Evolutionary conservation across 2,113 vertebrate species (phyloP), one percentile per base, ranked within the genome.

Genomic region (Larimichthys crocea): DNA sequence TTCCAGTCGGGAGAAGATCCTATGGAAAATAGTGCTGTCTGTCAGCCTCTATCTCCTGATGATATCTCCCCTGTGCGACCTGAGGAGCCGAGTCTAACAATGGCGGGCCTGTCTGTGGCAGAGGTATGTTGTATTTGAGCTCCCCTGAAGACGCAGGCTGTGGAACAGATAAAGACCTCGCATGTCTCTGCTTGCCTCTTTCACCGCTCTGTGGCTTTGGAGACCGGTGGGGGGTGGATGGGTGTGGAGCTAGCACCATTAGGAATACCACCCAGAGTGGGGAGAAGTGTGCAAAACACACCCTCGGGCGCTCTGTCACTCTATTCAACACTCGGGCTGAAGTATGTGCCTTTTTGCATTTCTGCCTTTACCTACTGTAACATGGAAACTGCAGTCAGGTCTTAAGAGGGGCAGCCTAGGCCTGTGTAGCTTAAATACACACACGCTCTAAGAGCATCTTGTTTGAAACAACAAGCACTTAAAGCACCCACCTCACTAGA

Each of bases 191-290:
- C 94, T 70, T 93, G 94, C 86, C 86, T 73, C 80, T 17, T 65
- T 66, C 48, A 42, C 68, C 63, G 31, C 86, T 79, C 56, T 22
- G 52, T 46, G 69, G 79, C 74, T 82, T 83, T 26, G 64, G 63
- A 66, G 79, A 59, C 64, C 26, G 49, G 20, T 14, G 17, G 8
- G 19, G 56, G 56, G 1, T 5, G 35, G 44, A 44, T 64, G 26
- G 22, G 31, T 14, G 42, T 74, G 63, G 29, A 20, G 59, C 29
- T 10, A 72, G 68, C 74, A 56, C 86, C 86, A 84, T 86, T 87
- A 91, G 24, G 17, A 87, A 92, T 92, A 82, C 95, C 92, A 94
- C 94, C 95, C 93, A 95, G 85, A 82, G 44, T 59, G 88, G 72
- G 72, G 48, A 89, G 55, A 69, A 62, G 63, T 74, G 66, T 61